Percentiles rank a stretch among this genome's conserved stretches.
phyloP scores from a whole-genome alignment of 2,888 invertebrate species.

The Eupeodes luniger region DNA sequence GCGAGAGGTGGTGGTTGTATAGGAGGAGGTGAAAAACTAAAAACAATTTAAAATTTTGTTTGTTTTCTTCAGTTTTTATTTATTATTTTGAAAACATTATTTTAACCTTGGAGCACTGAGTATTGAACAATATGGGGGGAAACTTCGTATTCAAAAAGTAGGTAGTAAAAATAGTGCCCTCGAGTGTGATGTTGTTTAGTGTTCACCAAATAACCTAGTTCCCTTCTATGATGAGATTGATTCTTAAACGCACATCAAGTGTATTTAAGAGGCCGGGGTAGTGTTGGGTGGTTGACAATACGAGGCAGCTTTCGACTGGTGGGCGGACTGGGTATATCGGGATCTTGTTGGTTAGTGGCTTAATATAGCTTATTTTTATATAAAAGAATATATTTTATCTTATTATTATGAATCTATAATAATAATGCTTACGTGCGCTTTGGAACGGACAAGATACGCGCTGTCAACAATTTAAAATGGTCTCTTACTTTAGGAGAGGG shows the following conservation, averaged over 20 bases:
- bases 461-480: slow-evolving; percentile 16
- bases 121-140: slow-evolving; percentile 3
- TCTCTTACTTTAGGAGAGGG: neutral
- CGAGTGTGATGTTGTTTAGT: neutral
- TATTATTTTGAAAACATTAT: slow-evolving; percentile 70
- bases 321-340: neutral
- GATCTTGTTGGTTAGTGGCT: neutral
- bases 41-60: slow-evolving; percentile 42
- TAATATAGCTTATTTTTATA: neutral
- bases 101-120: slow-evolving; percentile 68
- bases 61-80: slow-evolving; percentile 36
- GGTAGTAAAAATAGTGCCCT: slow-evolving; percentile 14
- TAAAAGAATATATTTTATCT: slow-evolving; percentile 22
- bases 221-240: slow-evolving; percentile 4
- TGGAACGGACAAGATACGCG: slow-evolving; percentile 34
- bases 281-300: neutral
- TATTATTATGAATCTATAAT: slow-evolving; percentile 24
- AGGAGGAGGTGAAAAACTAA: slow-evolving; percentile 16
- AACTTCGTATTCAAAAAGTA: slow-evolving; percentile 35
- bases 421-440: slow-evolving; percentile 61
- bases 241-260: neutral
- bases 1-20: too few relatives aligned
- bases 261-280: neutral
- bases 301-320: neutral
- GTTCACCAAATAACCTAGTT: slow-evolving; percentile 69